Percentiles rank a stretch among this genome's conserved stretches.
phyloP scores from a whole-genome alignment of 2,888 invertebrate genomes.

The Acanthopleura granulata region DNA sequence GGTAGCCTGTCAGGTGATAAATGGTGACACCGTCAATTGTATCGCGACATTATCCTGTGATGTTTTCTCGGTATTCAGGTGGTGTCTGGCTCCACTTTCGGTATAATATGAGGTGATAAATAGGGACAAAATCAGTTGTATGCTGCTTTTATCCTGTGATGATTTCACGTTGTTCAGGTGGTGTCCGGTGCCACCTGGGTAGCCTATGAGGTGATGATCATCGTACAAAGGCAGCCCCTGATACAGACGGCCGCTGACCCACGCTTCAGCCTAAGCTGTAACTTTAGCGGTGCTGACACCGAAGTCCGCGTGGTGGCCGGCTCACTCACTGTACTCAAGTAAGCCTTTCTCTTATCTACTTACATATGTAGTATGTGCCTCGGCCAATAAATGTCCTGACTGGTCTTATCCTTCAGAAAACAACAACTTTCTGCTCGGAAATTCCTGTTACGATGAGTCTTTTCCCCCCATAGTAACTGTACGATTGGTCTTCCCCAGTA shows the following conservation, averaged over 20 bases:
- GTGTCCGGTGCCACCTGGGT: background rate
- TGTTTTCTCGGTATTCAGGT: background rate
- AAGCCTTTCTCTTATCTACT: background rate
- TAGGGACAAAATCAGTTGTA: too few relatives aligned
- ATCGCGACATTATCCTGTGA: too few relatives aligned
- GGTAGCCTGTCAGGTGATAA: background rate
- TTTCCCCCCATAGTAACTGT: too few relatives aligned
- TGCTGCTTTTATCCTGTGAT: too few relatives aligned
- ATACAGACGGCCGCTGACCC: background rate
- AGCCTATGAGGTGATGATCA: background rate
- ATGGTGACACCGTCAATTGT: too few relatives aligned
- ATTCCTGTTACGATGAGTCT: too few relatives aligned
- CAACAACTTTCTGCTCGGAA: too few relatives aligned
- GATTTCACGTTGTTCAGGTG: background rate
- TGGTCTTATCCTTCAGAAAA: too few relatives aligned
- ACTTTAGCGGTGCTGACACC: background rate
- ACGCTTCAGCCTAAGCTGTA: constrained; percentile 3
- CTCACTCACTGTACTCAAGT: background rate
- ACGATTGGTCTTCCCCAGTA: too few relatives aligned
- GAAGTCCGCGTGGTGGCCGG: background rate
- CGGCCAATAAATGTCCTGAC: too few relatives aligned
- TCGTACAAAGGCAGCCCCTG: background rate
- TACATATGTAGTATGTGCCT: too few relatives aligned
- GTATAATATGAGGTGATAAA: background rate
- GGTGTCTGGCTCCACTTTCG: background rate